These are phyloP conservation scores for Hormiphora californensis DNA, from an alignment of 37 sponge, comb jelly and placozoan genomes.

Conservation along the genomic window DNA sequence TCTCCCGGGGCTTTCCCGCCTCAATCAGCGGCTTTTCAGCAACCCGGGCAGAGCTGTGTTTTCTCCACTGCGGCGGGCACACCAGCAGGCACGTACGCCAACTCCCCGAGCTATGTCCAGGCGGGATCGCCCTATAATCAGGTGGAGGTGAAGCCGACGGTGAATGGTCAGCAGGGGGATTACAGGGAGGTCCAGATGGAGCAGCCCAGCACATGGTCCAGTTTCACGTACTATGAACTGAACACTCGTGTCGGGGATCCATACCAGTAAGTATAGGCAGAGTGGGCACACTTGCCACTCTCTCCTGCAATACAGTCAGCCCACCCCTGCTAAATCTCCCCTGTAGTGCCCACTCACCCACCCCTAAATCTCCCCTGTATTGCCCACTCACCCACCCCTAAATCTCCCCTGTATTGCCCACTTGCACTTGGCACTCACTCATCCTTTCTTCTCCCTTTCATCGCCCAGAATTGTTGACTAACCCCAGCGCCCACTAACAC, in stretches of 20 bases:
- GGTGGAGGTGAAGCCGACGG: constrained; percentile 37
- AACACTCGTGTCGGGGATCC: constrained; percentile 94
- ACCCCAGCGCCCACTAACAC: no score
- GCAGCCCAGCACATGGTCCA: constrained; percentile 93
- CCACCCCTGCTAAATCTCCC: no score
- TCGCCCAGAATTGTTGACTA: no score
- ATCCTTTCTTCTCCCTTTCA: no score
- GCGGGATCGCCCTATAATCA: neutral
- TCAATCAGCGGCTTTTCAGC: neutral
- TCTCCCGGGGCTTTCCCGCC: constrained; percentile 11
- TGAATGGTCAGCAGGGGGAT: constrained; percentile 28
- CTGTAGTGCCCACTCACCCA: no score
- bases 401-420: no score
- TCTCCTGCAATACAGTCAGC: no score
- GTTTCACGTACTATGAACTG: constrained; percentile 93
- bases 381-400: no score
- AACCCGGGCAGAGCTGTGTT: constrained; percentile 25
- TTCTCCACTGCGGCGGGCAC: constrained; percentile 35
- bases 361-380: no score
- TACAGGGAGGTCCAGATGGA: constrained; percentile 56
- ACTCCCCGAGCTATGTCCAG: constrained; percentile 40
- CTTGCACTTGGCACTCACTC: no score
- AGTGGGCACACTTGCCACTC: no score
- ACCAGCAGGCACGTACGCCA: constrained; percentile 52
- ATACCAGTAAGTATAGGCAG: constrained; percentile 65